Base-by-base conservation (phyloP, 2,888 invertebrate species). In the Oconnorella tubifera region DNA sequence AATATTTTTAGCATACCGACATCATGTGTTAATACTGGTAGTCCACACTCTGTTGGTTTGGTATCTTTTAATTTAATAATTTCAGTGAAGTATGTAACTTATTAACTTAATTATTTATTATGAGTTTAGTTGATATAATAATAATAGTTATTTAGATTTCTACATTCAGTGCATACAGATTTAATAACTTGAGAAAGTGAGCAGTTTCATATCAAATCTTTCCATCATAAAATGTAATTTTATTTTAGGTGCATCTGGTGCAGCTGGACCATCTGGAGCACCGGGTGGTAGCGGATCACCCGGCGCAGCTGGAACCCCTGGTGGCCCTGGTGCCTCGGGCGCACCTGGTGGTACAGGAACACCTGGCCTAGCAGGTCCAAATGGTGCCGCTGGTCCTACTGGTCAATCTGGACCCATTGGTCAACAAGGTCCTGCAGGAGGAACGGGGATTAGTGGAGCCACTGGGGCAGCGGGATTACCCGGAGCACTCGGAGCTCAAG, bases 351-450 rank as follows among this genome's bases (percentile, higher is more conserved):
- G 23, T 28, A 64, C 62, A 55, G 70, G 70, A 56, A 25, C 40
- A 14, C 56, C 63, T 56, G 69, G 69, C 57, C 33, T 33, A 31
- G 51, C 32, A n/a, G 69, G 68, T 31, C 59, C 56, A 29, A 50
- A 50, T 56, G 69, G 68, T 25, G 48, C 58, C 48, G 1, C 62
- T 32, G 68, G 68, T 2, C 59, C 63, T 27, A 33, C 56, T n/a
- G 73, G 71, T 55, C 56, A 56, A 25, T 40, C 40, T 14, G 69
- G 71, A 32, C 55, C 67, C 10, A 51, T 53, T n/a, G 65, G 65
- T 6, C 32, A 28, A 19, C 48, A 31, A 31, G 53, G 53, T 51
- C 23, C 14, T 19, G 23, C 53, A 25, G 53, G 53, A 6, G 23
- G 4, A 27, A 51, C 53, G 25, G 53, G 53, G 25, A 23, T 27